These are phyloP conservation scores for Lochmaea crataegi DNA, from an alignment of 2,888 invertebrate species.

Conservation along the genomic window DNA sequence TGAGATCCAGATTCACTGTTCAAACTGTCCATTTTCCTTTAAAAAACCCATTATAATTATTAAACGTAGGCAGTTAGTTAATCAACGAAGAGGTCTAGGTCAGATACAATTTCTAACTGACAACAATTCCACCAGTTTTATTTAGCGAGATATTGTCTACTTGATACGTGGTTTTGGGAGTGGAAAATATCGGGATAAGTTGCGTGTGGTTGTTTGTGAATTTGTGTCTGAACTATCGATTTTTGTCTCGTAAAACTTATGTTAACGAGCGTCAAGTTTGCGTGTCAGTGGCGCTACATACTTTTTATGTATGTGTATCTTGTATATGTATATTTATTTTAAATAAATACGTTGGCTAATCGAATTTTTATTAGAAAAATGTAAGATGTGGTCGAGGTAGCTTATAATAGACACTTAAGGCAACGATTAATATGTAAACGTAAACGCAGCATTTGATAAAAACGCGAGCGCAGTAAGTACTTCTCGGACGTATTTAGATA, in stretches of 20 bases:
- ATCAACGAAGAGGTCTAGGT: slow-evolving; percentile 30
- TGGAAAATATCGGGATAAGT: slow-evolving; percentile 18
- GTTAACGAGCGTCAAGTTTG: slow-evolving; percentile 2
- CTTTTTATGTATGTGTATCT: too few relatives aligned
- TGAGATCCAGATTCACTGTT: neutral
- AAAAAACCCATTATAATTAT: slow-evolving; percentile 31
- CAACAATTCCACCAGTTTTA: neutral
- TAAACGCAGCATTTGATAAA: too few relatives aligned
- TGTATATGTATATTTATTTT: too few relatives aligned
- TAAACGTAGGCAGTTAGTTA: slow-evolving; percentile 26
- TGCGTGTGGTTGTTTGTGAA: slow-evolving; percentile 21
- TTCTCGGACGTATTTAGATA: too few relatives aligned
- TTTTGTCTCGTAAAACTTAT: slow-evolving; percentile 9
- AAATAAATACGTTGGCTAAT: too few relatives aligned
- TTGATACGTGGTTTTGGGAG: neutral
- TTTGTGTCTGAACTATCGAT: slow-evolving; percentile 25
- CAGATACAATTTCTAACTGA: slow-evolving; percentile 16
- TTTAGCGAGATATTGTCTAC: neutral
- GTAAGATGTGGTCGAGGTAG: too few relatives aligned
- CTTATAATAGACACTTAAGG: too few relatives aligned
- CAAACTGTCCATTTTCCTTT: slow-evolving; percentile 36
- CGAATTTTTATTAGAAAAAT: too few relatives aligned
- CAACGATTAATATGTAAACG: too few relatives aligned
- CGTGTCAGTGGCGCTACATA: slow-evolving; percentile 3
- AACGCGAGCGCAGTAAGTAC: too few relatives aligned